Conservation (phyloP, 35 echinoderm and acorn worm species). For the Patiria miniata region DNA sequence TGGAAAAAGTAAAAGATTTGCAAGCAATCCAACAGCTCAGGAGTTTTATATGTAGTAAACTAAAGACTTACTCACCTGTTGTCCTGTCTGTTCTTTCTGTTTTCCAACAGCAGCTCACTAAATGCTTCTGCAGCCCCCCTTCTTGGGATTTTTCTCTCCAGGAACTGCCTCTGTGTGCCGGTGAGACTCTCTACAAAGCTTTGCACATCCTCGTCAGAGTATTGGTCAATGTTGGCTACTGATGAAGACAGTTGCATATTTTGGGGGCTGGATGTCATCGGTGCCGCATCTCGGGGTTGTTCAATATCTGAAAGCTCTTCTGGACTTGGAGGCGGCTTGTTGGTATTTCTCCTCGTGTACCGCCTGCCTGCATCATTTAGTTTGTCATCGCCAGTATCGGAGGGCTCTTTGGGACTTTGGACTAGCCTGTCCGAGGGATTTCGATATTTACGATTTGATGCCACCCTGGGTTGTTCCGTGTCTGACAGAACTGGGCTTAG, state of each 20-base stretch:
- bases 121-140: background rate
- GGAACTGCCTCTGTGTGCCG: background rate
- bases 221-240: background rate
- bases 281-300: slow-evolving; percentile 8
- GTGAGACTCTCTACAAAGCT: background rate
- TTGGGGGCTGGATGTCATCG: background rate
- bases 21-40: too few species aligned
- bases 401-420: background rate
- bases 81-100: background rate
- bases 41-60: too few species aligned
- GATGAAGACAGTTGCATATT: background rate
- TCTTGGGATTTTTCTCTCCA: background rate
- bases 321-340: background rate
- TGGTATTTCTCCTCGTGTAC: background rate
- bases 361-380: background rate
- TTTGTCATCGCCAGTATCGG: background rate
- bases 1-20: too few species aligned
- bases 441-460: background rate
- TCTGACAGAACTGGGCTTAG: background rate
- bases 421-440: background rate
- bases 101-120: background rate
- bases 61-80: too few species aligned
- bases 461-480: background rate
- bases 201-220: background rate
- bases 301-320: slow-evolving; percentile 17